phyloP scores from a whole-genome alignment of 2,888 invertebrate genomes.

The Apamea anceps region DNA sequence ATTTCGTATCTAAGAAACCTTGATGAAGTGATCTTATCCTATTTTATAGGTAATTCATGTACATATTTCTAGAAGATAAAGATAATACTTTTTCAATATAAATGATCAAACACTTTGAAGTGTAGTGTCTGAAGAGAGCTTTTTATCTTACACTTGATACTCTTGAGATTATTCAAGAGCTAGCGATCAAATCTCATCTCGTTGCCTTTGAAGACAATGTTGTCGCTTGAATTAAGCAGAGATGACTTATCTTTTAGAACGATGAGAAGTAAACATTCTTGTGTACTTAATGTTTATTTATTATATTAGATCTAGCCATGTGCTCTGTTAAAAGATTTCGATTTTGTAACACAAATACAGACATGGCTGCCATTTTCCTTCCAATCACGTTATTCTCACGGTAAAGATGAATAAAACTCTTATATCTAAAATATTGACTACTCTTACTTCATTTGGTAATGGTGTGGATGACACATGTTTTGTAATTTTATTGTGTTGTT shows the following conservation, averaged over 20 bases:
- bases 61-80: conserved; percentile 1
- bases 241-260: conserved; percentile 20
- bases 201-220: conserved; percentile 28
- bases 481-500: conserved; percentile 33
- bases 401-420: not conserved
- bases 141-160: conserved; percentile 47
- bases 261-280: not conserved
- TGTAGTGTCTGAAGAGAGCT: conserved; percentile 19
- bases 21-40: not conserved
- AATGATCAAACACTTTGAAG: conserved; percentile 21
- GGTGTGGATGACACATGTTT: conserved; percentile 6
- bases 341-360: not conserved
- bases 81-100: conserved; percentile 5
- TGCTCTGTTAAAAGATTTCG: conserved; percentile 9
- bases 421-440: not conserved
- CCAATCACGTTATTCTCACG: not conserved
- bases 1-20: not conserved
- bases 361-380: conserved; percentile 44
- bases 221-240: conserved; percentile 36
- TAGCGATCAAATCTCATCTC: conserved; percentile 50
- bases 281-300: conserved; percentile 16
- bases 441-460: conserved; percentile 4
- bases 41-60: not conserved
- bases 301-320: conserved; percentile 6
- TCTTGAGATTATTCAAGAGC: conserved; percentile 52